Evolutionary conservation across 2,113 vertebrate species (phyloP), one percentile per base, ranked within the genome.

Genomic region (Mirza zaza): DNA sequence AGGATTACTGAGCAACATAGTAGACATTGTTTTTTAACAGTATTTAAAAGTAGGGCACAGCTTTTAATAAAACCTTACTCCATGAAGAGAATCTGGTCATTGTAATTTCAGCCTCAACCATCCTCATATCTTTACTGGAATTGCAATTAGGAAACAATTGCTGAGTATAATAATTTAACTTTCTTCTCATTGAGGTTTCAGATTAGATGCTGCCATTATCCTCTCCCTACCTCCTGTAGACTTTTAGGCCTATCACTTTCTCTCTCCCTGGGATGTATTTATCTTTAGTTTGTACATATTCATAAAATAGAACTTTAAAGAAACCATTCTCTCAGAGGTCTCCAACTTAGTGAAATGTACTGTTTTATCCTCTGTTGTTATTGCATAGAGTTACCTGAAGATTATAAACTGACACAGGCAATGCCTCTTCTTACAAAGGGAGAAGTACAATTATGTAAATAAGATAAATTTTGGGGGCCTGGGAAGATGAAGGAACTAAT

Each of bases 391-490:
- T 9, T 75, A 57, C 25, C 83, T 90, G 81, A 70, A 94, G 95
- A 87, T 79, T 63, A 39, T 57, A 63, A 83, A 55, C 57, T 57
- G 63, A 12, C 79, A 75, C 39, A 94, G 67, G 27, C 42, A 82
- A n/a, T 55, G 12, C 29, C 61, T 97, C n/a, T 94, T 75, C 29
- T 57, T 85, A 83, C 23, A 79, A 79, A 73, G 36, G 36, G 45
- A 96, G 42, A 86, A 82, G 61, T 67, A n/a, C 15, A 79, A 17
- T 93, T 82, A 14, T 90, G 1, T 90, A 86, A 94, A 73, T 91
- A 95, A 96, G 32, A 71, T 77, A 65, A 61, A 61, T 90, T 94
- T 91, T 96, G 50, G 67, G 67, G 86, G 23, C 90, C 55, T 42
- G 23, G 77, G 45, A 94, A 89, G 52, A 89, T 71, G 87, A 86